A percentile compares a stretch with the other conserved stretches of the same genome.
Conservation (phyloP, 1,140 invertebrate genomes). For the Coptotermes formosanus region DNA sequence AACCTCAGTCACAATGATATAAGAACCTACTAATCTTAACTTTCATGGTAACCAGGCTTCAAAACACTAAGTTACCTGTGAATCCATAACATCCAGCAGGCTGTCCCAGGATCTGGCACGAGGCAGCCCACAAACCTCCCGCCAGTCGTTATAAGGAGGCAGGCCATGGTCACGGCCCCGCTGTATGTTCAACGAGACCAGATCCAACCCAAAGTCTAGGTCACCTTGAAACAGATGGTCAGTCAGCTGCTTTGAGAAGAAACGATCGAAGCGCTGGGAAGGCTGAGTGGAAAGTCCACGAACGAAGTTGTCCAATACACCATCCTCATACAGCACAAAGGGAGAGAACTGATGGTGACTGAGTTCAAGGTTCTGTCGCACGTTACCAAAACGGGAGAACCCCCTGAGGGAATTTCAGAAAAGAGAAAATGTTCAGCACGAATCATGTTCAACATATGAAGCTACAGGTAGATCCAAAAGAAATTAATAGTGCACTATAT, state of each 20-base stretch:
- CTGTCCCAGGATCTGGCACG: slow-evolving; percentile 54
- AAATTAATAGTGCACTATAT: no score
- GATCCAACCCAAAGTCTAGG: slow-evolving; percentile 58
- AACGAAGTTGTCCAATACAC: slow-evolving; percentile 52
- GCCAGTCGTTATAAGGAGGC: slow-evolving; percentile 65
- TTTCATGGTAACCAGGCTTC: no score
- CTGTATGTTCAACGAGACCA: slow-evolving; percentile 70
- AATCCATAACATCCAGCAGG: slow-evolving; percentile 54
- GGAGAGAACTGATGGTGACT: slow-evolving; percentile 54
- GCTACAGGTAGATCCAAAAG: no score
- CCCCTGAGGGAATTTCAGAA: slow-evolving; percentile 40
- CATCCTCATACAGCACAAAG: slow-evolving; percentile 51
- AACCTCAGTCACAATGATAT: no score
- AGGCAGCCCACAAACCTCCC: slow-evolving; percentile 60
- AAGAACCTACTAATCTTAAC: no score
- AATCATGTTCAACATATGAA: no score
- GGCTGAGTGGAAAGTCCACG: slow-evolving; percentile 56
- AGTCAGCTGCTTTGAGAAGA: slow-evolving; percentile 58
- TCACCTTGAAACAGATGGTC: slow-evolving; percentile 58
- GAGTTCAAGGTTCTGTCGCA: slow-evolving; percentile 53
- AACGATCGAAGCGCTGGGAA: slow-evolving; percentile 53
- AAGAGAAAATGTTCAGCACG: no score
- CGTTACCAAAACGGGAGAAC: slow-evolving; percentile 49
- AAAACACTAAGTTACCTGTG: slow-evolving; percentile 48
- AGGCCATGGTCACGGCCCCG: slow-evolving; percentile 68